These are phyloP conservation scores for Drosophila formosana DNA, from an alignment of 2,888 invertebrate species.

Conservation along the genomic window DNA sequence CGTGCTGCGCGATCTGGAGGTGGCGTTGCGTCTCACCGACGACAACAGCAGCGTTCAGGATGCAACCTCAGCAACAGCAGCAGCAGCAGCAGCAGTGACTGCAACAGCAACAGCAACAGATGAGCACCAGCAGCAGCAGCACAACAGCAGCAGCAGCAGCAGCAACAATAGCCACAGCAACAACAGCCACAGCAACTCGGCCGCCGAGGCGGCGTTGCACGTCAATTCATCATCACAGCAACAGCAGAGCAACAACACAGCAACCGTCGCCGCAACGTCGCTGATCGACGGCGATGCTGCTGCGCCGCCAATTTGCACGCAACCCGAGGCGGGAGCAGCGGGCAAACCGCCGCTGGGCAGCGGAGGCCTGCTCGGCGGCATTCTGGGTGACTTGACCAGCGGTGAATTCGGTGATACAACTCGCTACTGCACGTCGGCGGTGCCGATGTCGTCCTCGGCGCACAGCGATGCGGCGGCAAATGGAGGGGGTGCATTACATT, in stretches of 20 bases:
- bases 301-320: conserved; percentile 84
- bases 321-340: conserved; percentile 84
- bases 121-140: conserved; percentile 44
- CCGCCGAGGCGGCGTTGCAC: conserved; percentile 20
- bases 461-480: conserved; percentile 45
- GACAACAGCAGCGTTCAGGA: conserved; percentile 83
- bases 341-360: conserved; percentile 79
- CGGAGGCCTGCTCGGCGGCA: conserved; percentile 83
- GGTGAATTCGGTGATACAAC: conserved; percentile 84
- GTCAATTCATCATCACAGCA: conserved; percentile 58
- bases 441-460: conserved; percentile 60
- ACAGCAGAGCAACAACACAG: conserved; percentile 34
- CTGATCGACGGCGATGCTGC: conserved; percentile 82
- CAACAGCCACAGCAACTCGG: conserved; percentile 34
- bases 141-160: conserved; percentile 41
- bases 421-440: conserved; percentile 83
- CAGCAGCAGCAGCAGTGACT: conserved; percentile 49
- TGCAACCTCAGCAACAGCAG: conserved; percentile 42
- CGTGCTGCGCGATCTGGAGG: conserved; percentile 95
- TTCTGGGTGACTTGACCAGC: conserved; percentile 83
- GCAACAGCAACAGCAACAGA: conserved; percentile 41
- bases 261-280: conserved; percentile 56
- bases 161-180: conserved; percentile 37
- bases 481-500: conserved; percentile 82
- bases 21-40: conserved; percentile 90